These are phyloP conservation scores for Polypterus bichir DNA, from an alignment of 2,113 vertebrate species.

Conservation along the genomic window DNA sequence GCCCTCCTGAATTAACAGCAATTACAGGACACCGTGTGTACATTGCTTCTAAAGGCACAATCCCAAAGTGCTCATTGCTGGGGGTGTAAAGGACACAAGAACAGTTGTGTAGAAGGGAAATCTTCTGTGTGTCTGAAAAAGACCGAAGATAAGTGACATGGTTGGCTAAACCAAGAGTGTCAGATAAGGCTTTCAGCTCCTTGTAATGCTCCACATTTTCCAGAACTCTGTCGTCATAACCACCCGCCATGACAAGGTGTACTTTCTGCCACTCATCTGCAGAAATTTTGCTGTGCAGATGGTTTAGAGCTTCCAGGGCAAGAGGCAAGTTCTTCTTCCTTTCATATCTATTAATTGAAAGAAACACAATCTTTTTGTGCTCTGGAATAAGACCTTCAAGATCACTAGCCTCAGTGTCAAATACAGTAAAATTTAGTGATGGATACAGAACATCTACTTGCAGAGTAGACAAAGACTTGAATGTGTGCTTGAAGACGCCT, in stretches of 20 bases:
- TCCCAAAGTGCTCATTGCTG: slow-evolving; percentile 90
- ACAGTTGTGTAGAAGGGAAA: slow-evolving; percentile 60
- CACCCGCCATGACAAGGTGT: slow-evolving; percentile 83
- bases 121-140: slow-evolving; percentile 76
- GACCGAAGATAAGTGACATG: slow-evolving; percentile 78
- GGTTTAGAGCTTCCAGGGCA: slow-evolving; percentile 63
- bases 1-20: slow-evolving; percentile 83
- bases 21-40: slow-evolving; percentile 83
- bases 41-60: slow-evolving; percentile 93
- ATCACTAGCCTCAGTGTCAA: slow-evolving; percentile 52
- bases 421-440: slow-evolving; percentile 68
- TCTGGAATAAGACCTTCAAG: slow-evolving; percentile 54
- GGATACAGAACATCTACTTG: slow-evolving; percentile 81
- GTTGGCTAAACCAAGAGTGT: slow-evolving; percentile 44
- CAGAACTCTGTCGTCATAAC: slow-evolving; percentile 75
- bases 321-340: slow-evolving; percentile 82
- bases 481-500: slow-evolving; percentile 72
- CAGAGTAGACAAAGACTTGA: slow-evolving; percentile 58
- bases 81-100: slow-evolving; percentile 85
- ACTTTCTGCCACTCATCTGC: slow-evolving; percentile 49
- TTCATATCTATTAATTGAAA: slow-evolving; percentile 93
- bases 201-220: slow-evolving; percentile 82
- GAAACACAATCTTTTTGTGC: slow-evolving; percentile 65
- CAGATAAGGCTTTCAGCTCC: slow-evolving; percentile 60
- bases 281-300: slow-evolving; percentile 50